These are phyloP conservation scores for Fissipunctia ypsillon DNA, from an alignment of 2,888 invertebrate genomes.

Conservation along the genomic window DNA sequence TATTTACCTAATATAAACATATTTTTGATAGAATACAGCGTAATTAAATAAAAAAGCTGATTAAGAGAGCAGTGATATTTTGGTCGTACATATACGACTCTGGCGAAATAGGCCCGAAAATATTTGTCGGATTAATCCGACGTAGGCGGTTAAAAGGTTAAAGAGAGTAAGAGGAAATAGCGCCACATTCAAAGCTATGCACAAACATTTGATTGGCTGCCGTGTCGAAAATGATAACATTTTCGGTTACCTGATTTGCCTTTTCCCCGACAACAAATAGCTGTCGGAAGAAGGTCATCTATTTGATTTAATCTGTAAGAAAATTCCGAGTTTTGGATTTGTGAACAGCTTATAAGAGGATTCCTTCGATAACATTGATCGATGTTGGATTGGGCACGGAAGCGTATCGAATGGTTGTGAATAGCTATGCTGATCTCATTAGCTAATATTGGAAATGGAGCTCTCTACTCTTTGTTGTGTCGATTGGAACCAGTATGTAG, in stretches of 20 bases:
- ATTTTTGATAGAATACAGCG: too few relatives aligned
- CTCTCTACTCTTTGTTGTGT: background rate
- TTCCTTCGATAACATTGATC: background rate
- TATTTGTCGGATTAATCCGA: too few relatives aligned
- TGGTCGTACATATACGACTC: too few relatives aligned
- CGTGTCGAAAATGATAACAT: background rate
- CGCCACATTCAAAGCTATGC: background rate
- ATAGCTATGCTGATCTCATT: conserved; percentile 23
- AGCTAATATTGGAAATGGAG: conserved; percentile 9
- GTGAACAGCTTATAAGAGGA: background rate
- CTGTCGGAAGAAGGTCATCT: background rate
- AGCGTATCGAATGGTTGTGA: background rate
- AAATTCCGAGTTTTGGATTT: background rate
- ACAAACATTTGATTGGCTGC: background rate
- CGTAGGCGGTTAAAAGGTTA: too few relatives aligned
- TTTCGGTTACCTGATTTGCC: background rate
- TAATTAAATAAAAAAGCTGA: too few relatives aligned
- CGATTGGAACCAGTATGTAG: background rate
- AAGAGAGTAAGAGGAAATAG: background rate
- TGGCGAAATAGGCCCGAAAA: too few relatives aligned
- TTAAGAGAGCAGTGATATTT: too few relatives aligned
- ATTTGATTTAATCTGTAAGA: background rate
- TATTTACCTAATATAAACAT: too few relatives aligned
- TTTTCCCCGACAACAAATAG: background rate
- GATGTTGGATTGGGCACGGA: background rate